Evolutionary conservation across 2,888 invertebrate species (phyloP).

Genomic region (Dolichomitus sp.): DNA sequence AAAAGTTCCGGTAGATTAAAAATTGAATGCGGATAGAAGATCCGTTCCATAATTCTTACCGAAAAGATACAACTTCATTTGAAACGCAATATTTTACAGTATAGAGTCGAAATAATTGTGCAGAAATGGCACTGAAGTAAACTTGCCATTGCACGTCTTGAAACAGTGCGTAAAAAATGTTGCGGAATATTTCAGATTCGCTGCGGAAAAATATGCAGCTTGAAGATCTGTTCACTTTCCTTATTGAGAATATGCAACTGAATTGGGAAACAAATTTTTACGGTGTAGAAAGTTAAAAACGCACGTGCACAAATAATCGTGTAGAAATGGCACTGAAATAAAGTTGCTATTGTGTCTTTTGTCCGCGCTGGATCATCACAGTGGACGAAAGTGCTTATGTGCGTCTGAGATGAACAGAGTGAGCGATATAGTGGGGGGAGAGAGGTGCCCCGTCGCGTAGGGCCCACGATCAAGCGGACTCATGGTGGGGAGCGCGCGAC

Average conservation of each 20-base stretch:
- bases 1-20: too few relatives aligned
- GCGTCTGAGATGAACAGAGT: constrained; percentile 41
- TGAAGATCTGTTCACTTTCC: not conserved
- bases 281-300: not conserved
- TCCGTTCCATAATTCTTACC: too few relatives aligned
- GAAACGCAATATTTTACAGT: too few relatives aligned
- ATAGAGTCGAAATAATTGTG: too few relatives aligned
- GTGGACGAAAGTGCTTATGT: constrained; percentile 36
- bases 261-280: not conserved
- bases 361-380: constrained; percentile 12
- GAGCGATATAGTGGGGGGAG: constrained; percentile 55
- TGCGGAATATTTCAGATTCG: not conserved
- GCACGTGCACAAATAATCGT: not conserved
- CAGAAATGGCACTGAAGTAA: too few relatives aligned
- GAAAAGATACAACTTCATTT: too few relatives aligned
- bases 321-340: not conserved
- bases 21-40: too few relatives aligned
- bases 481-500: constrained; percentile 55
- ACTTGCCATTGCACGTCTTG: too few relatives aligned
- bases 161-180: too few relatives aligned
- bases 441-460: constrained; percentile 38
- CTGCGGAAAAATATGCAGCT: not conserved
- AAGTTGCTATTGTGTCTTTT: not conserved
- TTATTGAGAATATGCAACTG: not conserved
- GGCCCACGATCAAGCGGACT: constrained; percentile 57